A percentile compares a stretch with the other conserved stretches of the same genome.
phyloP scores from a whole-genome alignment of 2,888 invertebrate species.

The Aphidoletes aphidimyza region DNA sequence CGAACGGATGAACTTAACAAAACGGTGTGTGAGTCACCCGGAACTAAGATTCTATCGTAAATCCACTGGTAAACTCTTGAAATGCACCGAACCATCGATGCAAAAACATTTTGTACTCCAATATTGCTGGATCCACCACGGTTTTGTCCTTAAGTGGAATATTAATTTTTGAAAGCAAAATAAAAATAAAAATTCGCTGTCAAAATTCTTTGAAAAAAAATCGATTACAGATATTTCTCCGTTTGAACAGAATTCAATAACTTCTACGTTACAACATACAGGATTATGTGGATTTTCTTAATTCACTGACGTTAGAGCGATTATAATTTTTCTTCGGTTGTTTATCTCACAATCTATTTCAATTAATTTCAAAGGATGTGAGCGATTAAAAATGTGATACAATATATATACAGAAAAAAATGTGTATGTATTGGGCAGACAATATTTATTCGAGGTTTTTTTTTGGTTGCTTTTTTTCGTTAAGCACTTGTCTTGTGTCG shows the following conservation, averaged over 20 bases:
- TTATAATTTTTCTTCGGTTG: not conserved
- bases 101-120: not conserved
- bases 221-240: not conserved
- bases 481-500: not conserved
- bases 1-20: not conserved
- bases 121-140: not conserved
- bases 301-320: not conserved
- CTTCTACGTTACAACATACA: no score
- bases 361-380: not conserved
- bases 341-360: slow-evolving; percentile 17
- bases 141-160: not conserved
- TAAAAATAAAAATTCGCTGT: not conserved
- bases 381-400: not conserved
- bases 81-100: slow-evolving; percentile 6
- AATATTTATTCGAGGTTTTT: no score
- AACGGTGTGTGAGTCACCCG: not conserved
- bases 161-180: not conserved
- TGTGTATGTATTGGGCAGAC: no score
- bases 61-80: slow-evolving; percentile 10
- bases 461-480: no score
- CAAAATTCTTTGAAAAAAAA: not conserved
- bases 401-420: no score
- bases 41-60: not conserved
- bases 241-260: not conserved
- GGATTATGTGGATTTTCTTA: not conserved